Conservation (phyloP, 1,140 invertebrate genomes). For the Ditylenchus dipsaci region DNA sequence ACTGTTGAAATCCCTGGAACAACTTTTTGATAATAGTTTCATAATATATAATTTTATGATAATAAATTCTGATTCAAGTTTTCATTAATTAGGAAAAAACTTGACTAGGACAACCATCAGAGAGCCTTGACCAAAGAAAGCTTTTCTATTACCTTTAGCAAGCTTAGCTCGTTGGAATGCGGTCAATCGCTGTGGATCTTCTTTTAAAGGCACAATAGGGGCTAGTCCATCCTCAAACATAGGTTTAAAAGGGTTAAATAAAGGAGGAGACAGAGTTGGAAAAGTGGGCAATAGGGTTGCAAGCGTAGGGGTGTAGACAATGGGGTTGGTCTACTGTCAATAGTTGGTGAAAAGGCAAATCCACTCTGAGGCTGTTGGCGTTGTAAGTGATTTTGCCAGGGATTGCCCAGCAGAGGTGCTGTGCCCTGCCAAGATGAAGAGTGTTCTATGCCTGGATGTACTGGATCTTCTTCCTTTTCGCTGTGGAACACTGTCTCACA, state of each 20-base stretch:
- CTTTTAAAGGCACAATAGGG: constrained; percentile 26
- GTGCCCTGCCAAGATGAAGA: too few relatives aligned
- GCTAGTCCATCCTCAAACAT: constrained; percentile 23
- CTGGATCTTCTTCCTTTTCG: too few relatives aligned
- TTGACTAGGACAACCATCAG: too few relatives aligned
- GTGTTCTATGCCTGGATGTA: too few relatives aligned
- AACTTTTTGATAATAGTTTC: too few relatives aligned
- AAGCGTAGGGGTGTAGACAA: background rate
- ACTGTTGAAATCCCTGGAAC: too few relatives aligned
- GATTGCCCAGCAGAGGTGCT: constrained; percentile 3
- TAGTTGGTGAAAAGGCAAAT: background rate
- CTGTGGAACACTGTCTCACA: constrained; percentile 10
- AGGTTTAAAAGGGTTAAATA: constrained; percentile 22
- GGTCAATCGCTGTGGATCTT: constrained; percentile 23
- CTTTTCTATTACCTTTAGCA: too few relatives aligned
- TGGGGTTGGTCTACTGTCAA: background rate
- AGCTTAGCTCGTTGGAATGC: constrained; percentile 2
- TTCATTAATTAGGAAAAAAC: too few relatives aligned
- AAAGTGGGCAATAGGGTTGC: background rate
- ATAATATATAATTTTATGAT: too few relatives aligned
- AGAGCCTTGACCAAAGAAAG: too few relatives aligned
- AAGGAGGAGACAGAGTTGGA: background rate
- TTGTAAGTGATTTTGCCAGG: background rate
- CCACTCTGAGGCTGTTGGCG: background rate
- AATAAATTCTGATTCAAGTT: too few relatives aligned